Evolutionary conservation across 2,113 vertebrate species (phyloP).

Genomic region (Phrynocephalus versicolor): DNA sequence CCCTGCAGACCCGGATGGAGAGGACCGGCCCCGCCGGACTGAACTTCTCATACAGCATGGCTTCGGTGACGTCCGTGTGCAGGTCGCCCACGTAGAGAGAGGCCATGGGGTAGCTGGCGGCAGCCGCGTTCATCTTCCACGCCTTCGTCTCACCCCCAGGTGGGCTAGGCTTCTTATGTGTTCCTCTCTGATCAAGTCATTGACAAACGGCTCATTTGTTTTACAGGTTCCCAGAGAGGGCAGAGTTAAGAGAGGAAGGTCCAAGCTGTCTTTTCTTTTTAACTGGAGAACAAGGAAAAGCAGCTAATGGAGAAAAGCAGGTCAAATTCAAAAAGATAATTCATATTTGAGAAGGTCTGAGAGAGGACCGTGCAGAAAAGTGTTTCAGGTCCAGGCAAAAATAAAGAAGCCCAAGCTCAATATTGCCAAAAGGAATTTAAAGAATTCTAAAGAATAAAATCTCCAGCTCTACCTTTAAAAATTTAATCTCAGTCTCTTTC

Average conservation of each 20-base stretch:
- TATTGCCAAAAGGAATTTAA: fast-evolving
- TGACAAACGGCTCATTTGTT: not conserved
- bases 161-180: not conserved
- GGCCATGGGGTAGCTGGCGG: slow-evolving; percentile 96
- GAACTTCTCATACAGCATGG: slow-evolving; percentile 99
- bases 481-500: not conserved
- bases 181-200: not conserved
- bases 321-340: not conserved
- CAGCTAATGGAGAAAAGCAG: not conserved
- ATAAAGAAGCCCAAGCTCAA: not conserved
- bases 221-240: fast-evolving
- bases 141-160: slow-evolving; percentile 9
- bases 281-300: not conserved
- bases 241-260: not conserved
- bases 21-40: slow-evolving; percentile 98
- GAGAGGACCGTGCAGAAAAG: fast-evolving
- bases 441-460: not conserved
- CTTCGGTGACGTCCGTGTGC: slow-evolving; percentile 98
- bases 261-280: not conserved
- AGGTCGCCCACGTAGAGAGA: slow-evolving; percentile 98
- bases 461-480: not conserved
- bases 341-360: not conserved
- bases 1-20: slow-evolving; percentile 96
- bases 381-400: not conserved
- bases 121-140: slow-evolving; percentile 78